These are phyloP conservation scores for Folsomia candida DNA, from an alignment of 2,888 invertebrate genomes.

Conservation along the genomic window DNA sequence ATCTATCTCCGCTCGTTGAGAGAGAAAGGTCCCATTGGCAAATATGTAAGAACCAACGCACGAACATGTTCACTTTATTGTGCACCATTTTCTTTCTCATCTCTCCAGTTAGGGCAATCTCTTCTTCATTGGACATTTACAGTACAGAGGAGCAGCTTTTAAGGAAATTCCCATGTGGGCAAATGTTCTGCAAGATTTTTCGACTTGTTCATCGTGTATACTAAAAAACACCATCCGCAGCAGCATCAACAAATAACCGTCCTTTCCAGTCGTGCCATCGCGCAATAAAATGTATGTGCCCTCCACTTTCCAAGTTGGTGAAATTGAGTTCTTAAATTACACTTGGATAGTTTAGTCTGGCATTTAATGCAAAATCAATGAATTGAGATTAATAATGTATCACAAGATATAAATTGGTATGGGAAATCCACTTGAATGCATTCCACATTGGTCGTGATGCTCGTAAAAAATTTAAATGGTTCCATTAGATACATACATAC, in stretches of 20 bases:
- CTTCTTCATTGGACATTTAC: not conserved
- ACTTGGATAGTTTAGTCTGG: not conserved
- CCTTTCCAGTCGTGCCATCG: not conserved
- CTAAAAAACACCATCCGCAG: not conserved
- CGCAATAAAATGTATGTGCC: not conserved
- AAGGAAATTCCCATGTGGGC: constrained; percentile 1
- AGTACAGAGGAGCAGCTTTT: not conserved
- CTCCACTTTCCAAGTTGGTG: not conserved
- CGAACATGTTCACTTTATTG: too few relatives aligned
- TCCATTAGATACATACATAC: too few relatives aligned
- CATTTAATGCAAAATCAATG: constrained; percentile 12
- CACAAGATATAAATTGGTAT: not conserved
- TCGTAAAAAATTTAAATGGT: not conserved
- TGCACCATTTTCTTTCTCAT: too few relatives aligned
- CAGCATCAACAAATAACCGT: not conserved
- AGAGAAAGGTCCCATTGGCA: too few relatives aligned
- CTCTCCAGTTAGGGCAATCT: not conserved
- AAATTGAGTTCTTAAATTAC: constrained; percentile 1
- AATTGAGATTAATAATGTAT: not conserved
- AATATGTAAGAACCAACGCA: too few relatives aligned
- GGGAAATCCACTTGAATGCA: not conserved
- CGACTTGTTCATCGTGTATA: not conserved
- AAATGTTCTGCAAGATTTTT: not conserved
- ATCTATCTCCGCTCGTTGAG: too few relatives aligned
- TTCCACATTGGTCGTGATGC: too few relatives aligned